Percentiles rank a stretch among this genome's conserved stretches.
These are phyloP conservation scores for Andrena camellia DNA, from an alignment of 2,888 invertebrate genomes.

Conservation along the genomic window DNA sequence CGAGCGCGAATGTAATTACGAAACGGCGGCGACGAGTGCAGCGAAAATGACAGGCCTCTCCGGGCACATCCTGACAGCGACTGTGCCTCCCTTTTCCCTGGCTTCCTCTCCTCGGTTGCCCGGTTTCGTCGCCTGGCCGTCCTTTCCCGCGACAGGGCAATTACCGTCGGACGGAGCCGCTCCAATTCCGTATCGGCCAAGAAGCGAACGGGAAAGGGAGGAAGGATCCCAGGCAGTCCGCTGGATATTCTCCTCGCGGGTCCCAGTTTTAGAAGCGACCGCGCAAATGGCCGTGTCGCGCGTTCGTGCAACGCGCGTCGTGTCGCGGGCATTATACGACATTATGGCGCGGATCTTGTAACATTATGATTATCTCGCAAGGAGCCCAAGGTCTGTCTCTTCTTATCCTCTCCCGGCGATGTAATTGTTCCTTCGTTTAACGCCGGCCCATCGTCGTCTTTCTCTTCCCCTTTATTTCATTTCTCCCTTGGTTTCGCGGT, in stretches of 20 bases:
- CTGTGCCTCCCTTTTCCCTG: conserved; percentile 28
- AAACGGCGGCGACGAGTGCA: conserved; percentile 67
- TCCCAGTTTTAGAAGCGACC: conserved; percentile 53
- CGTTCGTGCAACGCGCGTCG: conserved; percentile 78
- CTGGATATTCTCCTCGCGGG: conserved; percentile 17
- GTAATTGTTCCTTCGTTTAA: conserved; percentile 78
- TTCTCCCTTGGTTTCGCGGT: neutral
- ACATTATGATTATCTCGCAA: conserved; percentile 84
- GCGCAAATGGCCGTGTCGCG: conserved; percentile 64
- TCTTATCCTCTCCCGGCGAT: conserved; percentile 74
- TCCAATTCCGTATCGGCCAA: conserved; percentile 48
- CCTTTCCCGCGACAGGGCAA: conserved; percentile 29
- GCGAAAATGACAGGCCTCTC: conserved; percentile 57
- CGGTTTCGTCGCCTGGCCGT: conserved; percentile 6
- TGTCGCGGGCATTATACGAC: conserved; percentile 80
- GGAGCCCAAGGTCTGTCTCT: conserved; percentile 83
- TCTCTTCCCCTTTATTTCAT: conserved; percentile 20
- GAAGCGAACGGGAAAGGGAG: neutral
- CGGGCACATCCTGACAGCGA: conserved; percentile 43
- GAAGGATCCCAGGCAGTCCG: conserved; percentile 1
- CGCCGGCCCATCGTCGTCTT: conserved; percentile 40
- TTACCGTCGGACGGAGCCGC: conserved; percentile 20
- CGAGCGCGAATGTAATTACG: conserved; percentile 53
- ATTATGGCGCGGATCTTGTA: conserved; percentile 82
- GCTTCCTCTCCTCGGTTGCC: conserved; percentile 8